These are phyloP conservation scores for Ciconia stormi DNA, from an alignment of 2,113 vertebrate genomes.

Conservation along the genomic window DNA sequence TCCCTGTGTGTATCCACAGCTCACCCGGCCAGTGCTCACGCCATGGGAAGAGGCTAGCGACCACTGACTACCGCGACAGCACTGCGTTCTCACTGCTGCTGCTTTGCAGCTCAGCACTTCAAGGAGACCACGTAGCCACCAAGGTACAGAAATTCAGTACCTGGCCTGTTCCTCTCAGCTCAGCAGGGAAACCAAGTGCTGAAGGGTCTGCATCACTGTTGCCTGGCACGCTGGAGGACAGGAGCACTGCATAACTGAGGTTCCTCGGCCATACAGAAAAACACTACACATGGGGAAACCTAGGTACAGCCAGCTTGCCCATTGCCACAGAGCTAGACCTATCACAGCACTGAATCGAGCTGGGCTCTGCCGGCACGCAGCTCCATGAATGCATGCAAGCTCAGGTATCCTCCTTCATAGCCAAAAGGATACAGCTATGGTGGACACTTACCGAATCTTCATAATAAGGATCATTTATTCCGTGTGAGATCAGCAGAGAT, in stretches of 20 bases:
- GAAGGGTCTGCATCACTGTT: neutral
- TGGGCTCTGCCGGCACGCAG: neutral
- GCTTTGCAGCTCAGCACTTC: neutral
- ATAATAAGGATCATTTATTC: neutral
- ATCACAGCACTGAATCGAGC: neutral
- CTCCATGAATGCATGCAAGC: neutral
- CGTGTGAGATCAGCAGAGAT: neutral
- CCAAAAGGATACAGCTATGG: accelerated
- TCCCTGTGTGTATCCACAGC: neutral
- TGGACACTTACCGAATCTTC: neutral
- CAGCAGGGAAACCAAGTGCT: neutral
- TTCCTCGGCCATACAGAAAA: neutral
- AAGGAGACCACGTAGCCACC: neutral
- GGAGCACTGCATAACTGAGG: accelerated
- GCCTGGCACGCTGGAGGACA: neutral
- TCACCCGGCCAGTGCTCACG: neutral
- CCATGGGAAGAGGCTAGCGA: neutral
- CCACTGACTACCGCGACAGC: accelerated
- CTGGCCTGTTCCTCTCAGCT: neutral
- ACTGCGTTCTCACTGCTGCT: neutral
- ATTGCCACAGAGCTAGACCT: neutral
- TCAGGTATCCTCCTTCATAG: neutral
- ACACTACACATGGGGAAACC: accelerated
- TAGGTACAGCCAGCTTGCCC: neutral
- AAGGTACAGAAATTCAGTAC: neutral